phyloP scores from a whole-genome alignment of 1,140 invertebrate species.

The Drosophila leontia region DNA sequence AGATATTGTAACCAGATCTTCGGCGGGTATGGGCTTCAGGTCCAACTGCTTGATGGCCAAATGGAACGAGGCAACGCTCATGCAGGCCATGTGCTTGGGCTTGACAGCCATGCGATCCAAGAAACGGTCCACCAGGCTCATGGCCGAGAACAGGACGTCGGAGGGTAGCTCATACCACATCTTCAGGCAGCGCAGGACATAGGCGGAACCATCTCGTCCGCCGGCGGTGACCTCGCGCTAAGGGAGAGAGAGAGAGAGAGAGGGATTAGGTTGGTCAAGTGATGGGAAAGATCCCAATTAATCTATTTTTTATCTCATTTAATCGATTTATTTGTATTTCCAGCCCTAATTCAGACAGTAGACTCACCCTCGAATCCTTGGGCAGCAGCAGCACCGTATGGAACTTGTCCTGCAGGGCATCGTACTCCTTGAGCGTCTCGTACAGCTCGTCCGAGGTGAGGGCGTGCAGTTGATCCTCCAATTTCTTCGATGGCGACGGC shows the following conservation, averaged over 20 bases:
- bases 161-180: constrained; percentile 93
- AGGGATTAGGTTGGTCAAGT: constrained; percentile 5
- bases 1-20: constrained; percentile 85
- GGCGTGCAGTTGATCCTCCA: constrained; percentile 72
- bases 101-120: constrained; percentile 90
- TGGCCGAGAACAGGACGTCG: constrained; percentile 91
- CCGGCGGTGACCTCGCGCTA: constrained; percentile 89
- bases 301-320: no score
- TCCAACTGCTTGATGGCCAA: constrained; percentile 84
- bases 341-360: no score
- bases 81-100: constrained; percentile 84
- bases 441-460: constrained; percentile 85
- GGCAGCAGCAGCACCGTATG: constrained; percentile 89
- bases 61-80: constrained; percentile 84
- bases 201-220: constrained; percentile 91
- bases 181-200: constrained; percentile 92
- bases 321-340: no score
- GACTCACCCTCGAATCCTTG: constrained; percentile 85
- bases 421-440: constrained; percentile 88
- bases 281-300: background rate
- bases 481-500: constrained; percentile 55
- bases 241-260: constrained; percentile 44
- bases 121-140: constrained; percentile 92
- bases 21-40: constrained; percentile 80
- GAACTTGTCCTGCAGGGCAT: constrained; percentile 89